Conservation (phyloP, 2,888 invertebrate genomes). For the Acanthosepion lycidas region DNA sequence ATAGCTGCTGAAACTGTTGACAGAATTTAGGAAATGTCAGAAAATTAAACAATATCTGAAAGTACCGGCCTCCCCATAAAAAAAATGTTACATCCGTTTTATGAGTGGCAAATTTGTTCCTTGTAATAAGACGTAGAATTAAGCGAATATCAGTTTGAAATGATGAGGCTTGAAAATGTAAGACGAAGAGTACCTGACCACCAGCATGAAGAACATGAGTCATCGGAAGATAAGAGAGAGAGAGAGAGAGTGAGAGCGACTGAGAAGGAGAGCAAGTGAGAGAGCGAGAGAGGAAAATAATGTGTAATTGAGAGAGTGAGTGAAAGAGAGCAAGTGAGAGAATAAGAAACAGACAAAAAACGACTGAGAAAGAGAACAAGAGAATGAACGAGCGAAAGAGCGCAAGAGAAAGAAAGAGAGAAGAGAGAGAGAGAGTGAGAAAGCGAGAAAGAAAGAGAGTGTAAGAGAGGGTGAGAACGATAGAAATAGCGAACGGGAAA, state of each 20-base stretch:
- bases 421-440: background rate
- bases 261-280: too few relatives aligned
- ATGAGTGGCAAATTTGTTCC: too few relatives aligned
- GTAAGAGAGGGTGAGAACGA: background rate
- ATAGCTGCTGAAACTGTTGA: too few relatives aligned
- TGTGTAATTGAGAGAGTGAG: too few relatives aligned
- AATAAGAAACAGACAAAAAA: background rate
- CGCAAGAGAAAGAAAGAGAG: background rate
- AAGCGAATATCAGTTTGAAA: too few relatives aligned
- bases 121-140: too few relatives aligned
- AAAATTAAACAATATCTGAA: too few relatives aligned
- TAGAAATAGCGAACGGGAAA: background rate
- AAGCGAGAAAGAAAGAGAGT: background rate
- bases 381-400: background rate
- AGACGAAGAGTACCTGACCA: background rate
- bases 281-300: too few relatives aligned
- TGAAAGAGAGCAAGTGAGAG: background rate
- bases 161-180: too few relatives aligned
- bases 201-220: background rate
- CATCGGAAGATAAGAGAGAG: background rate
- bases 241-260: background rate
- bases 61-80: too few relatives aligned
- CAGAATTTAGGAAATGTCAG: too few relatives aligned
- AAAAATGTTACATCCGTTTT: too few relatives aligned
- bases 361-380: background rate